Evolutionary conservation across 2,113 vertebrate species (phyloP).

Genomic region (Phaethornis superciliosus): DNA sequence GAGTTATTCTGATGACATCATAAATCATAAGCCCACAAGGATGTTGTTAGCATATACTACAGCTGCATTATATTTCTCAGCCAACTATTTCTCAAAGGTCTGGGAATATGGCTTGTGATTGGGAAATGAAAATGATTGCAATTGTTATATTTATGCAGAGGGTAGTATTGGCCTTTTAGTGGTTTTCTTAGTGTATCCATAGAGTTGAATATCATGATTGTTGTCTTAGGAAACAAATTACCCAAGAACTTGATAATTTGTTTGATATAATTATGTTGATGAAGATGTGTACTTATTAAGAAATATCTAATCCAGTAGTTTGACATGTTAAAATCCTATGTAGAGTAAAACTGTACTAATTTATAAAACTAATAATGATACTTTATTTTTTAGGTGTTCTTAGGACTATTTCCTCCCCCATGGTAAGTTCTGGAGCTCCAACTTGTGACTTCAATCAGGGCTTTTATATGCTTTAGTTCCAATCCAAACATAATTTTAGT

Average conservation of each 20-base stretch:
- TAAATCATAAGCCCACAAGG: constrained; percentile 64
- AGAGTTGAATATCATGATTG: background rate
- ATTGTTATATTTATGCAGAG: background rate
- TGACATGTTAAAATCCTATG: constrained; percentile 13
- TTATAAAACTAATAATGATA: constrained; percentile 64
- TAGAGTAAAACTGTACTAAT: constrained; percentile 46
- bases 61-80: background rate
- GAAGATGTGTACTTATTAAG: background rate
- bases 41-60: background rate
- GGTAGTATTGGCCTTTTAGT: background rate
- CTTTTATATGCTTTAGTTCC: constrained; percentile 63
- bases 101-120: background rate
- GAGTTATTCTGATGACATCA: constrained; percentile 68
- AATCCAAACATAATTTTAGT: constrained; percentile 40
- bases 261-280: background rate
- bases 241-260: background rate
- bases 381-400: constrained; percentile 74
- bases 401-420: constrained; percentile 74
- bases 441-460: constrained; percentile 70
- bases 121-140: background rate
- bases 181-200: background rate
- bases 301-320: background rate
- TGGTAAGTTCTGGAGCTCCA: constrained; percentile 78
- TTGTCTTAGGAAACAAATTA: background rate
- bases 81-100: background rate